These are phyloP conservation scores for Thryonomys swinderianus DNA, from an alignment of 2,113 vertebrate genomes.

Conservation along the genomic window DNA sequence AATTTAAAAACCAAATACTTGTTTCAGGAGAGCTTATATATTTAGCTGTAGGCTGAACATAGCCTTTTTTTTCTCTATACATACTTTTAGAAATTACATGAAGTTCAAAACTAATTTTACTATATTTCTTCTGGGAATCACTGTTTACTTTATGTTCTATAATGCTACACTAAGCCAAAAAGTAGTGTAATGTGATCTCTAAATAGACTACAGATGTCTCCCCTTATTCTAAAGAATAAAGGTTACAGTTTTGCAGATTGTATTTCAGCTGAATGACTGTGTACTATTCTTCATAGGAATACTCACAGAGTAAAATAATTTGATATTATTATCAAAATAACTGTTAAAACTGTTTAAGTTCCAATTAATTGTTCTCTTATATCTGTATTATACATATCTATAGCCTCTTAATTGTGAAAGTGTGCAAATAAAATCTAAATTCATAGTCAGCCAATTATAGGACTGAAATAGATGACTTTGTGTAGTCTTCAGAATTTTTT, in stretches of 20 bases:
- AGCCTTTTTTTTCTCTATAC: slow-evolving; percentile 40
- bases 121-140: background rate
- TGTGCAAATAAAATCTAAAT: background rate
- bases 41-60: slow-evolving; percentile 40
- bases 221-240: slow-evolving; percentile 44
- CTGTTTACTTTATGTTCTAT: slow-evolving; percentile 57
- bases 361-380: background rate
- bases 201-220: slow-evolving; percentile 52
- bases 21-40: slow-evolving; percentile 48
- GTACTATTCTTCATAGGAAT: background rate
- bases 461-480: background rate
- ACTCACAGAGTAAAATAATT: background rate
- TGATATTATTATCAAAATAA: slow-evolving; percentile 20
- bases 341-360: background rate
- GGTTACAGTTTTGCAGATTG: slow-evolving; percentile 13
- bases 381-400: background rate
- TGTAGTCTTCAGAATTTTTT: background rate
- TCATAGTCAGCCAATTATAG: background rate
- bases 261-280: background rate
- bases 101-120: slow-evolving; percentile 64
- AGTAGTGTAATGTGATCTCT: slow-evolving; percentile 57
- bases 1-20: slow-evolving; percentile 58
- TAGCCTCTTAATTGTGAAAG: background rate
- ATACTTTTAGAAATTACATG: slow-evolving; percentile 60
- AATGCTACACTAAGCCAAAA: slow-evolving; percentile 40